Conservation (phyloP, 2,113 vertebrate species). For the human region GRCh38 chr14:44930501-44931000, state of each 20-base stretch:
- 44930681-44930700: not conserved
- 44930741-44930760: not conserved
- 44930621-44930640: not conserved
- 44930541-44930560: too few species aligned
- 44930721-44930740: not conserved
- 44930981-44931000: not conserved
- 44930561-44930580: not conserved
- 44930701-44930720: not conserved
- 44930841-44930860: constrained; percentile 20
- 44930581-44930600: not conserved
- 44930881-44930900: not conserved
- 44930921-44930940: not conserved
- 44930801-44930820: constrained; percentile 18
- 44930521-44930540: too few species aligned
- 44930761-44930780: not conserved
- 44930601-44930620: not conserved
- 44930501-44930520: too few species aligned
- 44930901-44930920: not conserved
- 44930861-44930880: not conserved
- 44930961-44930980: not conserved
- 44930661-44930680: not conserved
- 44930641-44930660: not conserved
- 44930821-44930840: not conserved
- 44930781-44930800: constrained; percentile 22
- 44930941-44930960: not conserved